Evolutionary conservation across 2,888 invertebrate species (phyloP).

Genomic region (Drosophila paracracens): DNA sequence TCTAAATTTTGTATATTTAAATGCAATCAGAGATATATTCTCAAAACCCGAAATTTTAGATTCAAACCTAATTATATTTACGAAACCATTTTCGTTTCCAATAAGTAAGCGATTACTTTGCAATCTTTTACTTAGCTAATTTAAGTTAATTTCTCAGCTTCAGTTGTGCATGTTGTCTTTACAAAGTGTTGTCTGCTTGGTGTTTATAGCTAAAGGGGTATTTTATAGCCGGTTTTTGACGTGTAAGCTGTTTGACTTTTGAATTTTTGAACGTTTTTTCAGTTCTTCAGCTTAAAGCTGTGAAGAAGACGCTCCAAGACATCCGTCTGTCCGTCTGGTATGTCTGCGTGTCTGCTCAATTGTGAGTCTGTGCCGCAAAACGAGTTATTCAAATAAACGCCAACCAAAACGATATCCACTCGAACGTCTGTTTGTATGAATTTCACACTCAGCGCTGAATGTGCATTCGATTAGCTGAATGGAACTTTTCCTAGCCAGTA

Average conservation of each 20-base stretch:
- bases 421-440: conserved; percentile 49
- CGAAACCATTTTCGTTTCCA: not conserved
- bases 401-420: conserved; percentile 41
- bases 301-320: conserved; percentile 59
- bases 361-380: conserved; percentile 68
- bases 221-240: conserved; percentile 19
- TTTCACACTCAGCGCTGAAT: conserved; percentile 44
- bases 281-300: conserved; percentile 54
- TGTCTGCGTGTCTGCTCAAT: conserved; percentile 12
- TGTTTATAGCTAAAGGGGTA: conserved; percentile 20
- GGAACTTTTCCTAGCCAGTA: conserved; percentile 57
- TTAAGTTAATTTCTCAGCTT: not conserved
- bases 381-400: conserved; percentile 77
- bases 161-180: not conserved
- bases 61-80: not conserved
- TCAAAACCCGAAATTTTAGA: not conserved
- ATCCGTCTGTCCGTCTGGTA: conserved; percentile 5
- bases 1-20: no score
- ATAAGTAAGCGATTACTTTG: not conserved
- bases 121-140: not conserved
- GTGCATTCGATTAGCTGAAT: conserved; percentile 68
- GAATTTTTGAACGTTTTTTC: conserved; percentile 54
- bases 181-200: not conserved
- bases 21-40: not conserved
- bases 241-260: conserved; percentile 34